phyloP scores from a whole-genome alignment of 2,888 invertebrate species.

The Arge pagana region DNA sequence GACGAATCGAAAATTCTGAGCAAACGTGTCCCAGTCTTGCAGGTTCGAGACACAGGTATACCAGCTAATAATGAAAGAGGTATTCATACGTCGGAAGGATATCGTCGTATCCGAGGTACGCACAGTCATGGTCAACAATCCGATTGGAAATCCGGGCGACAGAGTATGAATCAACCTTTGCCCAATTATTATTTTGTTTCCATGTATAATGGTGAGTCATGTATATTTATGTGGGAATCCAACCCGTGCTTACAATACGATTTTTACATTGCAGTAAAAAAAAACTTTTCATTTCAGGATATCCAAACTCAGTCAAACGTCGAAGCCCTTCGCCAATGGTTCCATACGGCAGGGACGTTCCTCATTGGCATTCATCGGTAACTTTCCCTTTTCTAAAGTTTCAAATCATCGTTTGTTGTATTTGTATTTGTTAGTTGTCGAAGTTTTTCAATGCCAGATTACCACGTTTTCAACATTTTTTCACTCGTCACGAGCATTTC shows the following conservation, averaged over 20 bases:
- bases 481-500: conserved; percentile 31
- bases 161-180: conserved; percentile 36
- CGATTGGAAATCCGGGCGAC: conserved; percentile 40
- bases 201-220: no score
- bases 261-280: conserved; percentile 7
- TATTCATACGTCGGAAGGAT: conserved; percentile 47
- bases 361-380: conserved; percentile 50
- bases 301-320: conserved; percentile 43
- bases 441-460: neutral
- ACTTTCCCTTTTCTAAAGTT: neutral
- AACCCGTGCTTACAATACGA: no score
- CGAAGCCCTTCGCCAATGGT: conserved; percentile 52
- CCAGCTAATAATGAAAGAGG: conserved; percentile 25
- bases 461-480: neutral
- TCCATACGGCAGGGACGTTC: conserved; percentile 39
- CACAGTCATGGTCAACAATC: conserved; percentile 42
- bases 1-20: conserved; percentile 40
- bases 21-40: conserved; percentile 42
- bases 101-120: conserved; percentile 48
- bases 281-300: conserved; percentile 31
- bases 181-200: no score
- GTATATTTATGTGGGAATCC: no score
- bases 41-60: conserved; percentile 38
- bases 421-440: conserved; percentile 4
- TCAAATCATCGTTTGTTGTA: conserved; percentile 5